Base-by-base conservation (phyloP, 2,113 vertebrate species). In the Acinonyx jubatus region DNA sequence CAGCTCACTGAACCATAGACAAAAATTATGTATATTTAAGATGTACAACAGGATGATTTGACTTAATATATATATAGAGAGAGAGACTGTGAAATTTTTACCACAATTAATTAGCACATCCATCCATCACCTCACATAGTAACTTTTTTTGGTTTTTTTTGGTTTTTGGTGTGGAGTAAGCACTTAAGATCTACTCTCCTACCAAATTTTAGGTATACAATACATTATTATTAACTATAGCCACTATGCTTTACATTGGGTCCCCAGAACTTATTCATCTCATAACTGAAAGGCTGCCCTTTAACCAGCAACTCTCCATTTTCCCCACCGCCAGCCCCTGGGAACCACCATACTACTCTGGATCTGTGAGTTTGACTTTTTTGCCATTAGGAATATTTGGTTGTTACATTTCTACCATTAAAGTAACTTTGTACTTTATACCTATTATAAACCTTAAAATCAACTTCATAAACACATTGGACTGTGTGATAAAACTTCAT, bases 391-490 rank as follows among this genome's bases (percentile, higher is more conserved):
- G 11, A 92, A 87, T 93, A 95, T 79, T 81, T 25, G 27, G 6
- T 38, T 14, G 16, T 52, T 88, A 38, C 27, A 33, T 18, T 63
- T 84, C 68, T 38, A 68, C 69, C 12, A 63, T 9, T 55, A 68
- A 15, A 48, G 38, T n/a, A 57, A 33, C 31, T 94, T 76, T 79
- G 25, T 48, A 69, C 55, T 66, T 31, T 61, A 50, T 36, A 9
- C 52, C 29, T 86, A 48, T 36, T 78, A 27, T 52, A 92, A 69
- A 50, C 36, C n/a, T 85, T 95, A 66, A 96, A 89, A 88, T 48
- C 23, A 94, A 66, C 12, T 96, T 95, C 68, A 55, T 81, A 88
- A 81, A 85, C 15, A 95, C 33, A 73, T 82, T 68, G 78, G 38
- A 71, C 61, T 85, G 16, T 84, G 15, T 66, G 10, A 61, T 63